phyloP scores from a whole-genome alignment of 2,113 vertebrate genomes.

The Brienomyrus longianalis region DNA sequence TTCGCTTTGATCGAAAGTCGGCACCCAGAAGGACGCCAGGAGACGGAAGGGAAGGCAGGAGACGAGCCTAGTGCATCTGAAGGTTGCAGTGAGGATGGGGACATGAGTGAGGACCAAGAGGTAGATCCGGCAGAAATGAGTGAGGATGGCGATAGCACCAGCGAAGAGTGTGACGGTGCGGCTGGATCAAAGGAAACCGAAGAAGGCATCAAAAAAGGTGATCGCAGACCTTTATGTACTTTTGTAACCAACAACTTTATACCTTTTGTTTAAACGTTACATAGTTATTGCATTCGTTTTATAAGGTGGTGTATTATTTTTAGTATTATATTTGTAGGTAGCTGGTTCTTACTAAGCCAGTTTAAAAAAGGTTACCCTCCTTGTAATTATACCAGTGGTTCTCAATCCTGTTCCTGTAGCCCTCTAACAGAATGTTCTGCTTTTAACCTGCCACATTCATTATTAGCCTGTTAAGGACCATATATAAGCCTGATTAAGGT shows the following conservation, averaged over 20 bases:
- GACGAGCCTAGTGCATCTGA: not conserved
- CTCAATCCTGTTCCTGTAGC: no score
- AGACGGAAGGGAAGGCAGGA: not conserved
- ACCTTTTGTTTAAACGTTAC: not conserved
- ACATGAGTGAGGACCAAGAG: not conserved
- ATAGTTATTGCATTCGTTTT: not conserved
- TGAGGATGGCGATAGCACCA: not conserved
- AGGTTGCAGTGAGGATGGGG: not conserved
- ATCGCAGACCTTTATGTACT: not conserved
- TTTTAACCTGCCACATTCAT: no score
- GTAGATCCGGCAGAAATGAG: not conserved
- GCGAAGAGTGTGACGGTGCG: slow-evolving; percentile 15
- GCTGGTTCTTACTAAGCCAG: not conserved
- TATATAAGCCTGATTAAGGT: no score
- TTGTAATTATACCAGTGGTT: not conserved
- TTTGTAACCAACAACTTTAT: not conserved
- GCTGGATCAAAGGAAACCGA: not conserved
- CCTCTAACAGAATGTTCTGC: no score
- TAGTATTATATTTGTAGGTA: not conserved
- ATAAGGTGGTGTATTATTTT: not conserved
- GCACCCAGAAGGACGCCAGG: not conserved
- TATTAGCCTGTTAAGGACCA: no score
- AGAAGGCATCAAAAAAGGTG: slow-evolving; percentile 32
- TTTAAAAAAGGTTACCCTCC: not conserved
- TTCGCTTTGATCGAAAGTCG: slow-evolving; percentile 30